Evolutionary conservation across 2,113 vertebrate species (phyloP).

Genomic region (Macquaria ambigua): DNA sequence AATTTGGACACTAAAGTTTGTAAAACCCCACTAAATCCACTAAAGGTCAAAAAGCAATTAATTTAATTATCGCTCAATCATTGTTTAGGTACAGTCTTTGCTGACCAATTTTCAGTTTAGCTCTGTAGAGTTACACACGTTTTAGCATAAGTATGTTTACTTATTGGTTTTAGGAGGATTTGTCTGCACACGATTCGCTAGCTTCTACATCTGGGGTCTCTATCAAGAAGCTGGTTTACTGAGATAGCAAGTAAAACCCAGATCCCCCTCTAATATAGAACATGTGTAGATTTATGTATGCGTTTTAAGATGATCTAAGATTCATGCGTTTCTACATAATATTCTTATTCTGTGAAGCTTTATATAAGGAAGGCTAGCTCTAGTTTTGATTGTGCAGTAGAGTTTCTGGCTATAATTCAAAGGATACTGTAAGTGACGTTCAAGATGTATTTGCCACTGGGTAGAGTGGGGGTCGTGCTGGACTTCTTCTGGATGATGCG

Average conservation of each 20-base stretch:
- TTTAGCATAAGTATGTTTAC: not conserved
- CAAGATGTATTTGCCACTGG: conserved; percentile 91
- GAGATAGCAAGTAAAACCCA: too few relatives aligned
- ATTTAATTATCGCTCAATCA: not conserved
- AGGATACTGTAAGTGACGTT: conserved; percentile 97
- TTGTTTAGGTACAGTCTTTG: not conserved
- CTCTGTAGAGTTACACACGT: not conserved
- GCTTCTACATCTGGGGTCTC: not conserved
- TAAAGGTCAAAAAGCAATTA: not conserved
- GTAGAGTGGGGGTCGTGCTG: conserved; percentile 87
- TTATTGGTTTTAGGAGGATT: not conserved
- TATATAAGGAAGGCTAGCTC: not conserved
- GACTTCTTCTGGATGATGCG: conserved; percentile 92
- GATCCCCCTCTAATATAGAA: not conserved
- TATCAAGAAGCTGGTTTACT: not conserved
- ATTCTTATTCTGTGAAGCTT: not conserved
- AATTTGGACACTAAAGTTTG: not conserved
- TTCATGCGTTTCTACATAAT: not conserved
- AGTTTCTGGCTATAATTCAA: conserved; percentile 53
- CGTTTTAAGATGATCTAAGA: not conserved
- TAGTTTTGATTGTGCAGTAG: not conserved
- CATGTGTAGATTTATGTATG: not conserved
- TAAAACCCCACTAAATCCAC: not conserved
- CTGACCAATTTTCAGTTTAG: not conserved
- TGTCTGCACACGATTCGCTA: not conserved